phyloP scores from a whole-genome alignment of 2,888 invertebrate species.

The Xiphydria camelus region DNA sequence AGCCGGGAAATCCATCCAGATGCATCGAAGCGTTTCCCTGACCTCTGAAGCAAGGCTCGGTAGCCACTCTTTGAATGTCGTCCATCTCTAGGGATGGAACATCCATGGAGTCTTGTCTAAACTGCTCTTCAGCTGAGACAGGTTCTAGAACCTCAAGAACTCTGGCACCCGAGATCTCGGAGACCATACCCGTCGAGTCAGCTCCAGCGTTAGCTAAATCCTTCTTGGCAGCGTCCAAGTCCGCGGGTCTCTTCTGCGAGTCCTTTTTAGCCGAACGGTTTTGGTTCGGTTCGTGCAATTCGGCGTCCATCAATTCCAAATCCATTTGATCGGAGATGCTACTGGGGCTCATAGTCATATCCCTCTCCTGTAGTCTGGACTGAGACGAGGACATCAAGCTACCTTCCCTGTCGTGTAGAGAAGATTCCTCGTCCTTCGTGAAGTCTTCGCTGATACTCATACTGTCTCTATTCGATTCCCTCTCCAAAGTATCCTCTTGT shows the following conservation, averaged over 20 bases:
- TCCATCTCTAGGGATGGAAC: constrained; percentile 48
- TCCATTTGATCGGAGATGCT: constrained; percentile 51
- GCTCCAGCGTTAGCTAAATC: background rate
- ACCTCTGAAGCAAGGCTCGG: constrained; percentile 22
- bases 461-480: constrained; percentile 38
- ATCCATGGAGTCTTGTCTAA: constrained; percentile 46
- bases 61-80: constrained; percentile 37
- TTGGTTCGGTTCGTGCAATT: constrained; percentile 26
- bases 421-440: constrained; percentile 49
- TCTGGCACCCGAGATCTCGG: constrained; percentile 38
- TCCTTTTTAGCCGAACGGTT: constrained; percentile 19
- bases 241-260: constrained; percentile 17
- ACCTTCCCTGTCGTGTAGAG: constrained; percentile 38
- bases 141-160: constrained; percentile 47
- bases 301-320: constrained; percentile 40
- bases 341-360: constrained; percentile 49
- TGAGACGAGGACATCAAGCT: constrained; percentile 39
- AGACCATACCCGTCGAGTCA: background rate
- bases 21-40: constrained; percentile 34
- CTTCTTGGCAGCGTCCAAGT: background rate
- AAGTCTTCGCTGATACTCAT: constrained; percentile 47
- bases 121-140: constrained; percentile 22
- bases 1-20: constrained; percentile 44
- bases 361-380: constrained; percentile 37
- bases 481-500: constrained; percentile 35